Evolutionary conservation across 2,888 invertebrate genomes (phyloP).

Genomic region (Tuta absoluta): DNA sequence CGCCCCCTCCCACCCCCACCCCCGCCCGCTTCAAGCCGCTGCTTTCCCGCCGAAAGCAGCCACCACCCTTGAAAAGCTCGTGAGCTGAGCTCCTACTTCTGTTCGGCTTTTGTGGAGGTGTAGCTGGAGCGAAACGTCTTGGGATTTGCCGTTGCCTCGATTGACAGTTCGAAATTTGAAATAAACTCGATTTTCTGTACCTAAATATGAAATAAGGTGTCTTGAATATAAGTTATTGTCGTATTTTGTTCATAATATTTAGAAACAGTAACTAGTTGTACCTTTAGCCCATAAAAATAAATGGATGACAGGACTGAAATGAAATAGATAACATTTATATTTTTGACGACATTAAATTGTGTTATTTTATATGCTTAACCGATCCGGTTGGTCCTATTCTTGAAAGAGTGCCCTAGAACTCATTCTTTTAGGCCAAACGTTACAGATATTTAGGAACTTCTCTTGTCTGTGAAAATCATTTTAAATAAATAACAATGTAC

Average conservation of each 20-base stretch:
- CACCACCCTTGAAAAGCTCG: constrained; percentile 81
- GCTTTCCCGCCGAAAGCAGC: constrained; percentile 79
- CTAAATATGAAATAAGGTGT: not conserved
- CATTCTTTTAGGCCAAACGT: no score
- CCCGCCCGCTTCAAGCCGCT: constrained; percentile 61
- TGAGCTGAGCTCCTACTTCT: constrained; percentile 81
- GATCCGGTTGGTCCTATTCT: no score
- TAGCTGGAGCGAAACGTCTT: constrained; percentile 75
- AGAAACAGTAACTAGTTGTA: no score
- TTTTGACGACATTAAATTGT: no score
- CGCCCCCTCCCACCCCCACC: constrained; percentile 56
- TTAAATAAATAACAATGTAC: no score
- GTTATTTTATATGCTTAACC: no score
- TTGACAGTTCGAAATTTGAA: constrained; percentile 74
- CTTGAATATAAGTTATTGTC: not conserved
- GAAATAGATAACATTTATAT: no score
- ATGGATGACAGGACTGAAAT: no score
- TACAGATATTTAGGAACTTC: no score
- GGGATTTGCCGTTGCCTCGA: constrained; percentile 73
- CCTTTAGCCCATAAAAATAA: no score
- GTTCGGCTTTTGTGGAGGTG: constrained; percentile 80
- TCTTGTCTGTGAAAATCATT: no score
- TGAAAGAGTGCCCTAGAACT: no score
- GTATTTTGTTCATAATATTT: not conserved
- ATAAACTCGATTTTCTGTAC: not conserved